phyloP scores from a whole-genome alignment of 2,888 invertebrate species.

The Plagodis pulveraria region DNA sequence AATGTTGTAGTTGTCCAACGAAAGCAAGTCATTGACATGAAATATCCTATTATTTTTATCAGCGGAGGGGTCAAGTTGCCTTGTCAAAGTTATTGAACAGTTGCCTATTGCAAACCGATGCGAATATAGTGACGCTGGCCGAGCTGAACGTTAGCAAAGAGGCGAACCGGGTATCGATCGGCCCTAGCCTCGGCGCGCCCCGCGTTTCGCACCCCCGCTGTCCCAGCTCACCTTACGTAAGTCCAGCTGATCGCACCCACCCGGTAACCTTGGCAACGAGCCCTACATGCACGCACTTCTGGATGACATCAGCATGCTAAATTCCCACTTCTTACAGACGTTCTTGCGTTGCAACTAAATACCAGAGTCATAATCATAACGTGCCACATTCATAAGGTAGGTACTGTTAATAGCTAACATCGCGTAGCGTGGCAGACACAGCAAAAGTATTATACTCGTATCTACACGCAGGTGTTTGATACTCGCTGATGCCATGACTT shows the following conservation, averaged over 20 bases:
- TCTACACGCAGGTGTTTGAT: no score
- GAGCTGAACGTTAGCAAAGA: constrained; percentile 68
- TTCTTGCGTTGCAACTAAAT: no score
- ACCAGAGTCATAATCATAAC: no score
- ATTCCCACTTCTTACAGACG: no score
- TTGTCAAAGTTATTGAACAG: constrained; percentile 39
- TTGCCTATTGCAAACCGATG: constrained; percentile 41
- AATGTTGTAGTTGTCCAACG: no score
- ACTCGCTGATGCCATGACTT: no score
- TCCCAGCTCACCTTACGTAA: constrained; percentile 77
- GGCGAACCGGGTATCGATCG: constrained; percentile 80
- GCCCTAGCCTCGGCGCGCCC: constrained; percentile 68
- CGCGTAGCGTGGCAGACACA: no score
- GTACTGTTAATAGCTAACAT: no score
- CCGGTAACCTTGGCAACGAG: constrained; percentile 81
- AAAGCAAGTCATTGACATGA: constrained; percentile 15
- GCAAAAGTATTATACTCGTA: no score
- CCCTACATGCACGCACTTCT: constrained; percentile 63
- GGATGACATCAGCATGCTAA: constrained; percentile 37
- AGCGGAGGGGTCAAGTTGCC: constrained; percentile 31
- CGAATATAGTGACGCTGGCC: constrained; percentile 61
- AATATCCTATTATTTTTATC: constrained; percentile 20
- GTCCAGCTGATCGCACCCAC: constrained; percentile 82
- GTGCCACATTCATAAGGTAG: no score
- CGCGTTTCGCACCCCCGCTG: constrained; percentile 47